Conservation (phyloP, 2,113 vertebrate species). For the Rhinolophus sinicus region DNA sequence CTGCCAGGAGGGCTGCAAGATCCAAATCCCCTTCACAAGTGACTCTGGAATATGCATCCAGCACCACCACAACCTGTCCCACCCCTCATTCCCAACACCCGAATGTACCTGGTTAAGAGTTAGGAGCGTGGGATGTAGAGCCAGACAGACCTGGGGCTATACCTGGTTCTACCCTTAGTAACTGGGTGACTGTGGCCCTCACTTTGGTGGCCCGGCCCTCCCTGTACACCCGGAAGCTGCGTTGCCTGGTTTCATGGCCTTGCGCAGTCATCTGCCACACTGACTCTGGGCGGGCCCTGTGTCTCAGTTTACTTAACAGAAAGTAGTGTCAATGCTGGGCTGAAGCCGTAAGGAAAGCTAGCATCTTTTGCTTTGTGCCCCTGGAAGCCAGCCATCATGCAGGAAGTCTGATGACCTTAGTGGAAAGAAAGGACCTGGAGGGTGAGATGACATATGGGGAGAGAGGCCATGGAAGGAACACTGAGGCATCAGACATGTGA, state of each 20-base stretch:
- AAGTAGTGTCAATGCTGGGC: neutral
- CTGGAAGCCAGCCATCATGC: neutral
- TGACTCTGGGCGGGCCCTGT: neutral
- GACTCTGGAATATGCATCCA: neutral
- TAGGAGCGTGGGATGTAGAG: neutral
- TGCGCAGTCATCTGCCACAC: neutral
- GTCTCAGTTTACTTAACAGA: neutral
- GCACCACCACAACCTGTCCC: neutral
- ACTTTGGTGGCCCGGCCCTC: neutral
- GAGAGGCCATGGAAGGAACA: neutral
- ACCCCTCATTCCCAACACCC: neutral
- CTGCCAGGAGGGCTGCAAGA: neutral
- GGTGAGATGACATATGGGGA: neutral
- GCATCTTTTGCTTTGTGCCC: neutral
- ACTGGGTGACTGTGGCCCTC: neutral
- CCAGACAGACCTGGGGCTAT: neutral
- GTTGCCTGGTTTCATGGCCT: neutral
- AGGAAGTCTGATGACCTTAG: neutral
- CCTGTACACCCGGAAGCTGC: neutral
- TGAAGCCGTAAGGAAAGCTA: neutral
- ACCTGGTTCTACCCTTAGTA: neutral
- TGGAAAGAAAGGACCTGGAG: neutral
- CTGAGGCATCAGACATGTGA: neutral
- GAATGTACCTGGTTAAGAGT: neutral
- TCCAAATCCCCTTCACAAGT: neutral